Base-by-base conservation (phyloP, 2,888 invertebrate species). In the Yponomeuta sedellus region DNA sequence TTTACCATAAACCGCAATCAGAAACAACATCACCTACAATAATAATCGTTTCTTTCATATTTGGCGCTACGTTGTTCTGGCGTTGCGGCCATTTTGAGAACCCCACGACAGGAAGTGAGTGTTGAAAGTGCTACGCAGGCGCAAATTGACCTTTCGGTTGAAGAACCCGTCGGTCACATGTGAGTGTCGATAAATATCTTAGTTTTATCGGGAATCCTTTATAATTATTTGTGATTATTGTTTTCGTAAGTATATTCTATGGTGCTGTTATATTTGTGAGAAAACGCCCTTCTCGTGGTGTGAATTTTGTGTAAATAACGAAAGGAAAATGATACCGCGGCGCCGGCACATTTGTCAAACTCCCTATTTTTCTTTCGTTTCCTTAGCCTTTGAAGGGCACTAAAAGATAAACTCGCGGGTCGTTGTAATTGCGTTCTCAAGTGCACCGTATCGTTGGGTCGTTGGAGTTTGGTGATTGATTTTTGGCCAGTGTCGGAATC, bases 151-250 rank as follows among this genome's bases (percentile, higher is more conserved):
- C 94, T 94, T 95, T 95, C 94, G 94, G 94, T 94, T 94, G 94
- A 94, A 95, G 94, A 95, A 94, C 95, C 95, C 95, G 95, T 95
- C 95, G 95, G 94, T 94, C 95, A 96, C 96, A 96, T 95, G 96
- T 96, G 95, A 96, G 96, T 96, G 94, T 92, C 90, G 91, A 91
- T 91, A 90, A 91, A 91, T 91, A 91, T 89, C 85, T 83, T 85
- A 85, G 80, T 92, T 91, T 92, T 90, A 88, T 79, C 78, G 89
- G 84, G 85, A 84, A 83, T 83, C 81, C 83, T 74, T 80, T 83
- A 79, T 80, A 79, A 82, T 83, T 85, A 83, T 79, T 85, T 79
- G 74, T 81, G 78, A 77, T 81, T 81, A 82, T 78, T 79, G 79
- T 83, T 90, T 89, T 89, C 75, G 91, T 91, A 88, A 92, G 91